These are phyloP conservation scores for Pongo pygmaeus DNA, from an alignment of 2,113 vertebrate species.

Conservation along the genomic window DNA sequence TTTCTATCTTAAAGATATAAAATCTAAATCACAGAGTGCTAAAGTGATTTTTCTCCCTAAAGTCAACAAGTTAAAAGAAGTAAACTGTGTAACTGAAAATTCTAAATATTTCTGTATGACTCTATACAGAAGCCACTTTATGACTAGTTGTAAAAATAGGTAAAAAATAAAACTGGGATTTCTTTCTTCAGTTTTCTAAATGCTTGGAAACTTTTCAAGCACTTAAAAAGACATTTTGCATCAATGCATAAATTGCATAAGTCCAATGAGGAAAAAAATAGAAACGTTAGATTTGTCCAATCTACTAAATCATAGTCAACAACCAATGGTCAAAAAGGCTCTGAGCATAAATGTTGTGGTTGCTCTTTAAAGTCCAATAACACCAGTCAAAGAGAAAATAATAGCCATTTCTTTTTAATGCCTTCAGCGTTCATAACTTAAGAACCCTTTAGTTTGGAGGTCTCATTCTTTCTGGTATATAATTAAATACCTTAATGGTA, in stretches of 20 bases:
- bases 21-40: background rate
- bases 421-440: background rate
- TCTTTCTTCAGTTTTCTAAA: background rate
- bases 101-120: background rate
- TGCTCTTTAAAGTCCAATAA: background rate
- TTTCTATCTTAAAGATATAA: background rate
- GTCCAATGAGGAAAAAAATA: background rate
- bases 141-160: background rate
- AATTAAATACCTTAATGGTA: background rate
- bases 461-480: background rate
- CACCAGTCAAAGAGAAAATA: background rate
- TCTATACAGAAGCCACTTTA: background rate
- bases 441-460: background rate
- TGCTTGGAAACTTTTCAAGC: background rate
- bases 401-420: background rate
- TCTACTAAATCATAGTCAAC: background rate
- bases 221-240: background rate
- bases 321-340: background rate
- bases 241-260: background rate
- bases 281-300: background rate
- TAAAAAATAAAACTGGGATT: background rate
- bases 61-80: background rate
- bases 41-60: background rate
- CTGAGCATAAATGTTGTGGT: background rate
- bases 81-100: background rate